Percentiles rank a stretch among this genome's conserved stretches.
phyloP scores from a whole-genome alignment of 2,888 invertebrate genomes.

The Tipula vernalis region DNA sequence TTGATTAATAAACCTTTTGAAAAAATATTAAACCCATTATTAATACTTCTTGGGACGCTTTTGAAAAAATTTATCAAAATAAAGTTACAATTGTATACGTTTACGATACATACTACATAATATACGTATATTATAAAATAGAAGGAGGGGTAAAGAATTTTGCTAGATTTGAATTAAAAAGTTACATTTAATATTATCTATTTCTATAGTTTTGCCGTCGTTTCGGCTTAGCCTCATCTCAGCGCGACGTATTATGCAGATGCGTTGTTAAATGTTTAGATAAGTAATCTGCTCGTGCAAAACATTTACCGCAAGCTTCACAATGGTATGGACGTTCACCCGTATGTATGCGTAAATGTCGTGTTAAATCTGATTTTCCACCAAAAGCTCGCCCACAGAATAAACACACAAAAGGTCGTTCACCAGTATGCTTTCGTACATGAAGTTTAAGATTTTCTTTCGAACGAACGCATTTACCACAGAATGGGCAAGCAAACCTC shows the following conservation, averaged over 20 bases:
- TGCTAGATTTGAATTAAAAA: background rate
- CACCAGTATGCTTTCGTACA: conserved; percentile 75
- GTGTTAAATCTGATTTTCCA: conserved; percentile 75
- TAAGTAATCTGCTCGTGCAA: conserved; percentile 79
- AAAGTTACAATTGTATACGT: too few relatives aligned
- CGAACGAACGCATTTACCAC: conserved; percentile 78
- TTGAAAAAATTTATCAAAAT: too few relatives aligned
- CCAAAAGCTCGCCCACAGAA: conserved; percentile 83
- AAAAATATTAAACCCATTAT: too few relatives aligned
- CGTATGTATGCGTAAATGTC: conserved; percentile 77
- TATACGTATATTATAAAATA: background rate
- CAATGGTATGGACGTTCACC: conserved; percentile 84
- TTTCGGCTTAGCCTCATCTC: conserved; percentile 37
- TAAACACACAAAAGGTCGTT: conserved; percentile 80
- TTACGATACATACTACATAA: too few relatives aligned
- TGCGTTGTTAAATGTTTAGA: conserved; percentile 86
- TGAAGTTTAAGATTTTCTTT: conserved; percentile 81
- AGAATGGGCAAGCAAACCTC: conserved; percentile 77
- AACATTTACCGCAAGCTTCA: conserved; percentile 85
- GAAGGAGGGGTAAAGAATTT: background rate
- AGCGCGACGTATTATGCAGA: conserved; percentile 59
- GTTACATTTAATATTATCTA: conserved; percentile 11
- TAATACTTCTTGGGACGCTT: too few relatives aligned
- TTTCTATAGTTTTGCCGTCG: conserved; percentile 36
- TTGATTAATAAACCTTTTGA: too few relatives aligned